These are phyloP conservation scores for Seriola aureovittata DNA, from an alignment of 2,113 vertebrate genomes.

Conservation along the genomic window DNA sequence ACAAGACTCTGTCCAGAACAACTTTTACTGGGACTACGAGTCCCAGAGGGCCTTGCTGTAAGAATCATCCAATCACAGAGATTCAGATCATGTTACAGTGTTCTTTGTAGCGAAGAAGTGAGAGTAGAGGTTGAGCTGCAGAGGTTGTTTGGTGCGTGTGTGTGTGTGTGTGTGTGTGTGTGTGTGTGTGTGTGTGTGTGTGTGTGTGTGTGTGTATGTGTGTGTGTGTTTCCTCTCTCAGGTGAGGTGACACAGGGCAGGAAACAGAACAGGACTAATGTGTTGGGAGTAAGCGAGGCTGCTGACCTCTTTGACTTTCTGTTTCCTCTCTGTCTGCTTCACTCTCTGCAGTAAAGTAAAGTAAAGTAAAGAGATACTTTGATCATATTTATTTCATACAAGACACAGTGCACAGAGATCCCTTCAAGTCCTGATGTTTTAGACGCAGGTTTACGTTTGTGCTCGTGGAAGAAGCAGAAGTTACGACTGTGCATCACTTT, in stretches of 20 bases:
- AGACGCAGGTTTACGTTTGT: too few relatives aligned
- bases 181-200: too few relatives aligned
- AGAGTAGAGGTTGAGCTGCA: not conserved
- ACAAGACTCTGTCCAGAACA: not conserved
- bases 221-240: slow-evolving; percentile 11
- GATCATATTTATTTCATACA: too few relatives aligned
- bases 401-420: too few relatives aligned
- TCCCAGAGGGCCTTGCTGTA: not conserved
- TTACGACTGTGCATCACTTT: too few relatives aligned
- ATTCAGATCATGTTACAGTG: not conserved
- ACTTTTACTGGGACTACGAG: not conserved
- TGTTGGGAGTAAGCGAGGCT: not conserved
- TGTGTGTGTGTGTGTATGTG: not conserved
- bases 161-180: not conserved
- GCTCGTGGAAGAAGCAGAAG: too few relatives aligned
- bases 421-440: too few relatives aligned
- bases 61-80: not conserved
- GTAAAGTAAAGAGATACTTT: too few relatives aligned
- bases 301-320: not conserved
- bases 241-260: slow-evolving; percentile 5
- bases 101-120: not conserved
- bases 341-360: too few relatives aligned
- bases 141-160: not conserved
- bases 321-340: not conserved
- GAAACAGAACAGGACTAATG: slow-evolving; percentile 30